Base-by-base conservation (phyloP, 2,797 vertebrate species). In the Chiropotes sagulatus region DNA sequence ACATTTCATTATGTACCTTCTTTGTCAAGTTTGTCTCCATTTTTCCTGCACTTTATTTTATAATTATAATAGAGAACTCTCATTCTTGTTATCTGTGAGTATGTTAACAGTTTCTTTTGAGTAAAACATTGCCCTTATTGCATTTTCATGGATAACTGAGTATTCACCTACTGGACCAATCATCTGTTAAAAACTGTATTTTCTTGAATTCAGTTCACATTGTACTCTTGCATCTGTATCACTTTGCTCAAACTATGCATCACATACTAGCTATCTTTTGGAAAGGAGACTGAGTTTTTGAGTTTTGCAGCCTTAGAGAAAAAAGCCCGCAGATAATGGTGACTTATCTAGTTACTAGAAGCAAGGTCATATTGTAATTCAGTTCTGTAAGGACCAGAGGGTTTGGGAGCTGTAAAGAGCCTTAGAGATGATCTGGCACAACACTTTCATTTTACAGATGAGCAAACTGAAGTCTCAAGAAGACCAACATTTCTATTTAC, bases 101-200 rank as follows among this genome's bases (percentile, higher is more conserved):
- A 15, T 67, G n/a, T 46, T 72, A 57, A 44, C 28, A 26, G 67
- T 41, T 73, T 48, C 41, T 44, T 97, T 39, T 39, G 75, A 84
- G 64, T 70, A 73, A 87, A 87, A 48, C 1, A 7, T 64, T 93
- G 79, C 46, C 90, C 41, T 7, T 58, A 9, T 94, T 94, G 83
- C 20, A 78, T 97, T 95, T 97, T 92, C 72, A n/a, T 64, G 24
- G 88, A 48, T 80, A 92, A 94, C 75, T 83, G 58, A 96, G 33
- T 81, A 26, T 36, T 58, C 4, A 39, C 46, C 61, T 90, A 50
- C 7, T 13, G 89, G 11, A 73, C n/a, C 26, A 50, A 80, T 67
- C 73, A 83, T 96, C 75, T 6, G 0, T 64, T 83, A 33, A 89
- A 98, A 93, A 64, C 61, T 8, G 41, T 41, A 39, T 86, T 93